Conservation (phyloP, 2,113 vertebrate species). For the Oceanodroma tethys region DNA sequence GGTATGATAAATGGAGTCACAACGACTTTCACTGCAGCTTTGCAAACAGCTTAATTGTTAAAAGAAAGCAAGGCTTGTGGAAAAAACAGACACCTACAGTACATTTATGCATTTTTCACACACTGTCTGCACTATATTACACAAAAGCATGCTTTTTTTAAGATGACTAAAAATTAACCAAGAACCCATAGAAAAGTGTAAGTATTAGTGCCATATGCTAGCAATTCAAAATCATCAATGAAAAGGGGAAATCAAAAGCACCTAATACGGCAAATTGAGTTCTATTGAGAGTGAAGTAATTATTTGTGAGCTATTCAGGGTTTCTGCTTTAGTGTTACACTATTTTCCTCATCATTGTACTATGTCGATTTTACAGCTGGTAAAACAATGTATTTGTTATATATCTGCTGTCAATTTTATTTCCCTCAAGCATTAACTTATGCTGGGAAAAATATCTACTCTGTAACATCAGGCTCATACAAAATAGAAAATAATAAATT, state of each 20-base stretch:
- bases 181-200: not conserved
- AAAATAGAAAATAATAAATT: constrained; percentile 8
- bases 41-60: not conserved
- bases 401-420: not conserved
- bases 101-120: not conserved
- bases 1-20: not conserved
- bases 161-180: not conserved
- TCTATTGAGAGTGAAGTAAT: not conserved
- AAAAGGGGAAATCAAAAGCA: not conserved
- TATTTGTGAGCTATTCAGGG: not conserved
- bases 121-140: not conserved
- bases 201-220: not conserved
- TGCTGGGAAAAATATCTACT: not conserved
- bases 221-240: not conserved
- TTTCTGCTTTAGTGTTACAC: not conserved
- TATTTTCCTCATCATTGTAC: not conserved
- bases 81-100: not conserved
- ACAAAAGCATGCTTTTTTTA: not conserved
- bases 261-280: not conserved
- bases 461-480: not conserved
- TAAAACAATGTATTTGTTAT: not conserved
- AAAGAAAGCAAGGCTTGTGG: not conserved
- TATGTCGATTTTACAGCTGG: not conserved
- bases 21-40: not conserved
- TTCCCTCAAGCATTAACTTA: not conserved